Evolutionary conservation across 1,140 invertebrate species (phyloP), one percentile per base, ranked within the genome.

Genomic region (Rhopalosiphum padi): DNA sequence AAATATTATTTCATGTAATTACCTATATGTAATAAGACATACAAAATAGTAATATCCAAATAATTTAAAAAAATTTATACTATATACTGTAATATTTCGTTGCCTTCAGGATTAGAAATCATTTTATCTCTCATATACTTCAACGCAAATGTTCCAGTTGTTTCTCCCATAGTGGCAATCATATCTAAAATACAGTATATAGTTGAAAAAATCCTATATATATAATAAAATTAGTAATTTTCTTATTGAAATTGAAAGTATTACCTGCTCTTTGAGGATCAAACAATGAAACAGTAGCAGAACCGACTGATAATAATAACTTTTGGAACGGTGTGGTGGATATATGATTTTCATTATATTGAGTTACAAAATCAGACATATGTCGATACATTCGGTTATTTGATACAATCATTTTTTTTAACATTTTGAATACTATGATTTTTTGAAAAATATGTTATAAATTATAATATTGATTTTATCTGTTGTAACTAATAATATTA

Each of bases 111-210:
- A 37, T 96, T 96, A 82, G 95, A 95, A 55, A 96, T 94, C 96
- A 98, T 98, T 95, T 97, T 96, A 94, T 95, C 94, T 93, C 95
- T 95, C 95, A 98, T 97, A 94, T 96, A 95, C 93, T 95, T 95
- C 1, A 99, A 95, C 21, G 98, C 97, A 68, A 94, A 94, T 94
- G 96, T 95, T 2, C 98, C 98, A 7, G 98, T 98, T 0, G 98
- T 97, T 96, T 99, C 99, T 9, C 98, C 98, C 93, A 99, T 96
- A 94, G 98, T 97, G 68, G 98, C 98, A 94, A 99, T 98, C 98
- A 99, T 98, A 95, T 99, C 98, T 95, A 95, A 95, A 51, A 46
- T 85, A 90, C 94, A 86, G 4, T 46, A 46, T 86, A 30, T 30
- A 43, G 43, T 86, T 85, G 4, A 18, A 5, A 18, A 18, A 77